These are phyloP conservation scores for Dermolepida albohirtum DNA, from an alignment of 2,888 invertebrate species.

Conservation along the genomic window DNA sequence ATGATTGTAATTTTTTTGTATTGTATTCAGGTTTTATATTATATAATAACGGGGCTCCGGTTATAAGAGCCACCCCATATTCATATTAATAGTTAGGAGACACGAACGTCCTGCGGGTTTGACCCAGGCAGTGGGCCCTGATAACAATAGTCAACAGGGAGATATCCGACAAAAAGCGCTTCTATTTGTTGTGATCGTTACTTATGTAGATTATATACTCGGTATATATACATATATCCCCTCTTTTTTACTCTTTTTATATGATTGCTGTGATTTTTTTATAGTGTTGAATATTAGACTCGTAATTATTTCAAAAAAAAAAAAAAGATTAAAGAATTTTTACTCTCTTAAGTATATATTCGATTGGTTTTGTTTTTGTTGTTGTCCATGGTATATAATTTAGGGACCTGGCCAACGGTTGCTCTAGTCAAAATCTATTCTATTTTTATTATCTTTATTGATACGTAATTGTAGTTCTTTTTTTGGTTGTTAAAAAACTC, in stretches of 20 bases:
- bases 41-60: constrained; percentile 52
- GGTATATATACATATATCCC: constrained; percentile 51
- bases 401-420: constrained; percentile 35
- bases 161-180: constrained; percentile 59
- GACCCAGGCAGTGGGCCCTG: constrained; percentile 58
- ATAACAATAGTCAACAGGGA: constrained; percentile 57
- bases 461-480: constrained; percentile 44
- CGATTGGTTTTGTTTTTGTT: constrained; percentile 34
- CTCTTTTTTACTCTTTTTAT: constrained; percentile 57
- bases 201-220: constrained; percentile 39
- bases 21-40: constrained; percentile 56
- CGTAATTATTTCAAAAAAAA: constrained; percentile 59
- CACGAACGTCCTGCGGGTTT: constrained; percentile 56
- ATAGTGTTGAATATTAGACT: constrained; percentile 59
- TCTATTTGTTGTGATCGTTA: constrained; percentile 54
- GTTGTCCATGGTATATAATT: constrained; percentile 28
- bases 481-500: constrained; percentile 52
- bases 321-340: constrained; percentile 17
- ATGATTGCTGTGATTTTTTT: constrained; percentile 63
- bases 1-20: constrained; percentile 49
- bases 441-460: constrained; percentile 38
- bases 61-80: constrained; percentile 55
- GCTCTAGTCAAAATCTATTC: constrained; percentile 48
- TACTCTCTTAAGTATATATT: constrained; percentile 35
- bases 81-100: constrained; percentile 45